Conservation (phyloP, 2,888 invertebrate genomes). For the Pedicia rivosa region DNA sequence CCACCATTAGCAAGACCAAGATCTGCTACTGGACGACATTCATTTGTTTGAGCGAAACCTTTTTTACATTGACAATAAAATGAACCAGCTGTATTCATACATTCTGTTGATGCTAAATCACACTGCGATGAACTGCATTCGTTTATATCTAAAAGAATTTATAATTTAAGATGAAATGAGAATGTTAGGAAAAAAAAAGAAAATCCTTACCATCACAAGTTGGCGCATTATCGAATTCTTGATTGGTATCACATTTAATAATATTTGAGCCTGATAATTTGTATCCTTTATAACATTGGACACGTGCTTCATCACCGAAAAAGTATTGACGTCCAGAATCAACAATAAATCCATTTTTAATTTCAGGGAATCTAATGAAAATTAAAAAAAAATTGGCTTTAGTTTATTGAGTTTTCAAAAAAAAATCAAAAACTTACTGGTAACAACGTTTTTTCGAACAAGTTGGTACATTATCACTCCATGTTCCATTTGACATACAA, state of each 20-base stretch:
- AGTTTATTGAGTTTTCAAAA: conserved; percentile 1
- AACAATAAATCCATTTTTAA: conserved; percentile 75
- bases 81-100: conserved; percentile 73
- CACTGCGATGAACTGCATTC: conserved; percentile 82
- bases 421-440: conserved; percentile 15
- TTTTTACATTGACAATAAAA: conserved; percentile 77
- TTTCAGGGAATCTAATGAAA: conserved; percentile 46
- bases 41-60: conserved; percentile 71
- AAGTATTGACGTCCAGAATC: conserved; percentile 61
- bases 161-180: not conserved
- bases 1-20: conserved; percentile 67
- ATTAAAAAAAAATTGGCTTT: conserved; percentile 9
- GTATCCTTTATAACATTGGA: conserved; percentile 82
- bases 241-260: conserved; percentile 69
- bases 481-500: conserved; percentile 91
- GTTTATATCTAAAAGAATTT: conserved; percentile 51
- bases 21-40: conserved; percentile 81
- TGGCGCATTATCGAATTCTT: conserved; percentile 68
- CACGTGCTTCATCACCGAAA: conserved; percentile 79
- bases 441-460: conserved; percentile 48
- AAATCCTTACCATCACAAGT: conserved; percentile 53
- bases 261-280: conserved; percentile 72
- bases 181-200: no score
- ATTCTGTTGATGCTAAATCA: conserved; percentile 79
- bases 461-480: conserved; percentile 81